These are phyloP conservation scores for Proteles cristata DNA, from an alignment of 2,113 vertebrate species.

Conservation along the genomic window DNA sequence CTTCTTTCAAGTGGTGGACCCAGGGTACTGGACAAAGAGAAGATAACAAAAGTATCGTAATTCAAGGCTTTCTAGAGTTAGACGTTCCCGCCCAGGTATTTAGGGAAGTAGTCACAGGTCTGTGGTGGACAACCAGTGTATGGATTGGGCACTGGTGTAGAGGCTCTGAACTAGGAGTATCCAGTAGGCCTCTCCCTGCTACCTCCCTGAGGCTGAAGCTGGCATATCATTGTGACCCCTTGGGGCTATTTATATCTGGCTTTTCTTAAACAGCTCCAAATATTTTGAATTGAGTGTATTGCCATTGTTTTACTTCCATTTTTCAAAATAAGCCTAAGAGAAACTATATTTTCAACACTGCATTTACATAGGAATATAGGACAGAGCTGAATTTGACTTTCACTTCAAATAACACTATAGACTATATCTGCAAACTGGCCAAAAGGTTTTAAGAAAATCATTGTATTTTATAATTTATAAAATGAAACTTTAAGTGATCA, in stretches of 20 bases:
- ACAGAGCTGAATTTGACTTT: not conserved
- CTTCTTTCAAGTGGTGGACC: not conserved
- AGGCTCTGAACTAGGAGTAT: not conserved
- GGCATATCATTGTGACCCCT: not conserved
- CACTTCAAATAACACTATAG: not conserved
- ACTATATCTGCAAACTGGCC: not conserved
- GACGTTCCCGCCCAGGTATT: not conserved
- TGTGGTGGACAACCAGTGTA: not conserved
- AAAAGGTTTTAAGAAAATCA: not conserved
- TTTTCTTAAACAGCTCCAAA: slow-evolving; percentile 16
- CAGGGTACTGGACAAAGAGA: not conserved
- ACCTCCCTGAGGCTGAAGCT: not conserved
- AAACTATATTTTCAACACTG: not conserved
- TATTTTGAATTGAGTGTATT: not conserved
- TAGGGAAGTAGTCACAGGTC: not conserved
- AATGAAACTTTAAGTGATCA: not conserved
- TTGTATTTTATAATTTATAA: slow-evolving; percentile 17
- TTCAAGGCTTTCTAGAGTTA: not conserved
- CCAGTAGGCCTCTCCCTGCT: not conserved
- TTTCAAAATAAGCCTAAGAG: slow-evolving; percentile 24
- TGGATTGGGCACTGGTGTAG: not conserved
- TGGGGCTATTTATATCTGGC: not conserved
- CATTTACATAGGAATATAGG: not conserved
- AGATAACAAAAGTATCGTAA: not conserved
- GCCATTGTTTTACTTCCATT: not conserved